Evolutionary conservation across 2,113 vertebrate genomes (phyloP), one percentile per base, ranked within the genome.

Genomic region (Bombycilla garrulus): DNA sequence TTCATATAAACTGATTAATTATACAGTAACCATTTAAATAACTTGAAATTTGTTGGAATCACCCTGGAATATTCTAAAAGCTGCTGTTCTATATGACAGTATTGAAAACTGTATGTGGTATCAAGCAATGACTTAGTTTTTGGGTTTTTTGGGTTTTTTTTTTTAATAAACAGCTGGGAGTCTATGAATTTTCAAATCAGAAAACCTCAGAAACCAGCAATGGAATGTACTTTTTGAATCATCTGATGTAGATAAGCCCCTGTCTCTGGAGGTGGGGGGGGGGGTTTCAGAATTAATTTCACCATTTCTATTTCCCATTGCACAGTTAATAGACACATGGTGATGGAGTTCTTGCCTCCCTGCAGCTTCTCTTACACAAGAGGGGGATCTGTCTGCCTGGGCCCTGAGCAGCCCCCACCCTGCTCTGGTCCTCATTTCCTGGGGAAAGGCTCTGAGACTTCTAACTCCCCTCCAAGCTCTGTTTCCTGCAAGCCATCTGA

Each of bases 201-300:
- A 81, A 91, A 82, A 77, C 12, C 40, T 64, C 7, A 1, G 35
- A 71, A 62, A 66, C 6, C 0, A 10, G 31, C 31, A 54, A 61
- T 4, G 5, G 58, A 85, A 69, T 33, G 16, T 16, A 64, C 31
- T 69, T 93, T 42, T 57, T 42, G 33, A 51, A 25, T 31, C 16
- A 64, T 12, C 12, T 72, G 51, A 74, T 0, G 0, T 13, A 84
- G 47, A 29, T 42, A 82, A 28, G 5, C 2, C 35, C 42, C 21
- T 40, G 26, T 21, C 12, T 74, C 18, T 51, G 54, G 44, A 67
- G 19, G 14, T 25, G 15, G 53, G 6, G 24, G 53, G 6, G 24
- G 24, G 15, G 12, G 48, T 81, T 53, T 33, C 1, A 1, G 56
- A 28, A 77, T 58, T 36, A 53, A 47, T 24, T 21, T 60, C 36